Conservation (phyloP, 1,140 invertebrate species). For the Listronotus bonariensis region DNA sequence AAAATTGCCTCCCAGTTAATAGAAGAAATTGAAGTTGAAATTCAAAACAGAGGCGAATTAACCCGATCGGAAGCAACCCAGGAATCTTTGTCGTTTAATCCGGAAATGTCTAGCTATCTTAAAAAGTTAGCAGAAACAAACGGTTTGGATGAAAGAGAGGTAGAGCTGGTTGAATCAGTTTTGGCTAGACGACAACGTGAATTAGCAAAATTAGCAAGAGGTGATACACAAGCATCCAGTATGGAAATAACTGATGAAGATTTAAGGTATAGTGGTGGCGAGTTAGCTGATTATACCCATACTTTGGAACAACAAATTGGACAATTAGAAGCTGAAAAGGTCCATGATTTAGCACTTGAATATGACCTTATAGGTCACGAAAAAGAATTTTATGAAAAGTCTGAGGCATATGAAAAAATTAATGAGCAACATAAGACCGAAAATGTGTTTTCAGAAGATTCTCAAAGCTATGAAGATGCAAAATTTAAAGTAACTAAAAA, state of each 20-base stretch:
- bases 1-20: constrained; percentile 60
- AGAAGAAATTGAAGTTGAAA: constrained; percentile 61
- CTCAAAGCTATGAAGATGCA: constrained; percentile 43
- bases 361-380: constrained; percentile 31
- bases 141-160: constrained; percentile 56
- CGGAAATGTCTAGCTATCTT: constrained; percentile 57
- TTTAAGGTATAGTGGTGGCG: constrained; percentile 65
- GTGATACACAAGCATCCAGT: constrained; percentile 64
- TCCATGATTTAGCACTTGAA: constrained; percentile 66
- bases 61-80: constrained; percentile 12
- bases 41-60: constrained; percentile 52
- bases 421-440: constrained; percentile 44
- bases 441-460: constrained; percentile 44
- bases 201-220: constrained; percentile 55
- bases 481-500: constrained; percentile 33
- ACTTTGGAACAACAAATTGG: constrained; percentile 59
- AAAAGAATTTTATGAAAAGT: constrained; percentile 36
- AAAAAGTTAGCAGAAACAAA: constrained; percentile 57
- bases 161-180: constrained; percentile 59
- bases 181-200: constrained; percentile 58
- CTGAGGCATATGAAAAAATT: constrained; percentile 49
- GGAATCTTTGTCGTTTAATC: constrained; percentile 24
- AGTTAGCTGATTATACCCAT: constrained; percentile 65
- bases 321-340: constrained; percentile 59
- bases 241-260: constrained; percentile 74